A percentile compares a stretch with the other conserved stretches of the same genome.
Evolutionary conservation across 2,797 vertebrate species (phyloP).

Genomic region (Xiphorhynchus erythropygius): DNA sequence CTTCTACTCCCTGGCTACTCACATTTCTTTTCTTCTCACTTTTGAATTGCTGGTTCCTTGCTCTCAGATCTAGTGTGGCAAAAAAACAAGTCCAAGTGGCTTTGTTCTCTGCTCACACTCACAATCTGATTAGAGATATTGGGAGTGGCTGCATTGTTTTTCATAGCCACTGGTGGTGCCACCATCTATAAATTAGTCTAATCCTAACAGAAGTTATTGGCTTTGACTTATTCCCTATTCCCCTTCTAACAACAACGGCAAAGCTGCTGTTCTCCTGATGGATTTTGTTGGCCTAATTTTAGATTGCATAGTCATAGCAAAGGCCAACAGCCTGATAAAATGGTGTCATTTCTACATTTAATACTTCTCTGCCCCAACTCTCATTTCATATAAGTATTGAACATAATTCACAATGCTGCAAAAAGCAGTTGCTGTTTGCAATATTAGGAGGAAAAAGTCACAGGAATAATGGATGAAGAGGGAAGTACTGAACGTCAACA

Average conservation of each 20-base stretch:
- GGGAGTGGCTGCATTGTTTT: background rate
- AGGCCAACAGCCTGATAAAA: background rate
- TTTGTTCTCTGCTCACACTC: background rate
- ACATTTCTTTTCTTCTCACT: background rate
- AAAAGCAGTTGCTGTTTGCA: background rate
- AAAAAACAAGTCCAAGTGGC: background rate
- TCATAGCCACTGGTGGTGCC: background rate
- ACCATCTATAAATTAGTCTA: background rate
- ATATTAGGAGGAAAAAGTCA: background rate
- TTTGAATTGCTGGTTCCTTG: background rate
- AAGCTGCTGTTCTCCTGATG: slow-evolving; percentile 7
- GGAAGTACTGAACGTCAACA: background rate
- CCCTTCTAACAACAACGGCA: background rate
- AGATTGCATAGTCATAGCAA: background rate
- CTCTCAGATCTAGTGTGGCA: background rate
- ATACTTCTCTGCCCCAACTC: background rate
- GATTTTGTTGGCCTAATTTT: background rate
- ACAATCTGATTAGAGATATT: background rate
- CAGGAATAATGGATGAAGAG: background rate
- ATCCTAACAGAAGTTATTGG: background rate
- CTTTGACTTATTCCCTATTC: background rate
- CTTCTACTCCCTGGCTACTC: background rate
- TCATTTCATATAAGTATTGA: background rate
- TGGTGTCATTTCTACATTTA: background rate
- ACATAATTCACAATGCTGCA: background rate